Percentiles rank a stretch among this genome's conserved stretches.
phyloP scores from a whole-genome alignment of 2,113 vertebrate species.

The Cololabis saira region DNA sequence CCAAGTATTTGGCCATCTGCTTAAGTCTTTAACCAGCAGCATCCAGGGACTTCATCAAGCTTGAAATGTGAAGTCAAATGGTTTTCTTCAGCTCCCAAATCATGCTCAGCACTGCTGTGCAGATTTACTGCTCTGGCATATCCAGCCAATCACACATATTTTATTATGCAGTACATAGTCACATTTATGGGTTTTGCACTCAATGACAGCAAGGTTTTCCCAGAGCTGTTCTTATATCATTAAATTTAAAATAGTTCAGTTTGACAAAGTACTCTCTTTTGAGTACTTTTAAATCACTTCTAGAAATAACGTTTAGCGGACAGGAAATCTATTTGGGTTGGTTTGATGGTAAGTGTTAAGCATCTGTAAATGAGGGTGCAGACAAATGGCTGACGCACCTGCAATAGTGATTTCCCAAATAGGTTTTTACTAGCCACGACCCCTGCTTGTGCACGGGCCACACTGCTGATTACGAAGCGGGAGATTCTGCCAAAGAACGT shows the following conservation, averaged over 20 bases:
- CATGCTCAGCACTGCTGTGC: constrained; percentile 62
- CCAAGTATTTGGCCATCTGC: constrained; percentile 84
- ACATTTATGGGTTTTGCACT: constrained; percentile 66
- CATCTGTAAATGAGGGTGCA: constrained; percentile 60
- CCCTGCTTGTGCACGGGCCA: constrained; percentile 21
- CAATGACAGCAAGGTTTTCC: constrained; percentile 63
- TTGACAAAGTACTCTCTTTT: constrained; percentile 43
- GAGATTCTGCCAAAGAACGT: constrained; percentile 31
- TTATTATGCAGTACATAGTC: constrained; percentile 62
- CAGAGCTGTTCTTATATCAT: constrained; percentile 52
- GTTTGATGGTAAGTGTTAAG: constrained; percentile 63
- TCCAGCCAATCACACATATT: constrained; percentile 58
- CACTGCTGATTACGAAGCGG: constrained; percentile 45
- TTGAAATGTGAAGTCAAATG: constrained; percentile 76
- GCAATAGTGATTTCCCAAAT: constrained; percentile 35
- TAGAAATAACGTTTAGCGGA: constrained; percentile 46
- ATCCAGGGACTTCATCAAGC: constrained; percentile 78
- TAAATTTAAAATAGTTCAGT: constrained; percentile 57
- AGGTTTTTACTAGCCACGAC: constrained; percentile 26
- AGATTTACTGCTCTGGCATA: constrained; percentile 71
- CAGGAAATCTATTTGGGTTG: constrained; percentile 54
- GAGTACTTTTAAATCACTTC: constrained; percentile 53
- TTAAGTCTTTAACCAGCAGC: constrained; percentile 79
- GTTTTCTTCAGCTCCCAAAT: constrained; percentile 73
- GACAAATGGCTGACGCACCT: constrained; percentile 56